A percentile compares a stretch with the other conserved stretches of the same genome.
These are phyloP conservation scores for Pissodes strobi DNA, from an alignment of 1,140 invertebrate species.

Conservation along the genomic window DNA sequence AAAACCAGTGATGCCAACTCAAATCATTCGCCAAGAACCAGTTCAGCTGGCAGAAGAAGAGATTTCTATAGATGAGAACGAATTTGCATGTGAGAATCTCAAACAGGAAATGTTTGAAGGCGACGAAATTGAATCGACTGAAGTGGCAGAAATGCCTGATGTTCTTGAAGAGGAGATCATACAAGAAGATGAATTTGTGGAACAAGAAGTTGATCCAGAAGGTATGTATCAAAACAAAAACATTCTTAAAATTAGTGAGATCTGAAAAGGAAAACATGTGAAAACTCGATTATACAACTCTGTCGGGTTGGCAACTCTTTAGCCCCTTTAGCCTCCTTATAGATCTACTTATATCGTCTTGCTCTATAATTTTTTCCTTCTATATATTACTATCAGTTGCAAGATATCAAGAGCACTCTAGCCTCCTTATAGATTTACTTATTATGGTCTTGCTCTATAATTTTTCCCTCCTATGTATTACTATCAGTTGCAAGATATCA, in stretches of 20 bases:
- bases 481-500: too few relatives aligned
- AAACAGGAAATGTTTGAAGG: slow-evolving; percentile 26
- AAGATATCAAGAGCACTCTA: too few relatives aligned
- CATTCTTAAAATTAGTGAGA: not conserved
- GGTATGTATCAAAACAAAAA: slow-evolving; percentile 1
- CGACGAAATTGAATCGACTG: not conserved
- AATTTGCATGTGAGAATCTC: slow-evolving; percentile 31
- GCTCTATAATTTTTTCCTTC: too few relatives aligned
- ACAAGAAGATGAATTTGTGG: slow-evolving; percentile 13
- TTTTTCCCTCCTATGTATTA: too few relatives aligned
- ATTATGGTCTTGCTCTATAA: too few relatives aligned
- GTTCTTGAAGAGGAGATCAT: too few relatives aligned
- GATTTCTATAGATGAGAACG: slow-evolving; percentile 34
- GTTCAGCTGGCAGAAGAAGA: slow-evolving; percentile 35
- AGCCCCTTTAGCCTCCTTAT: not conserved
- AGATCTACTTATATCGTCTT: too few relatives aligned
- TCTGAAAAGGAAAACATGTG: slow-evolving; percentile 1
- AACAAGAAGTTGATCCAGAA: slow-evolving; percentile 21
- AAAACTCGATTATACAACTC: not conserved
- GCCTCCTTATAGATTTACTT: too few relatives aligned
- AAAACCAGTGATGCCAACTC: slow-evolving; percentile 8
- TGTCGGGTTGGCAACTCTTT: not conserved
- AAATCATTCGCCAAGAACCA: not conserved
- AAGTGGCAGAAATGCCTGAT: slow-evolving; percentile 3
- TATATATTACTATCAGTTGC: too few relatives aligned